Percentiles rank a stretch among this genome's conserved stretches.
These are phyloP conservation scores for Poecilia wingei DNA, from an alignment of 2,797 vertebrate species.

Conservation along the genomic window DNA sequence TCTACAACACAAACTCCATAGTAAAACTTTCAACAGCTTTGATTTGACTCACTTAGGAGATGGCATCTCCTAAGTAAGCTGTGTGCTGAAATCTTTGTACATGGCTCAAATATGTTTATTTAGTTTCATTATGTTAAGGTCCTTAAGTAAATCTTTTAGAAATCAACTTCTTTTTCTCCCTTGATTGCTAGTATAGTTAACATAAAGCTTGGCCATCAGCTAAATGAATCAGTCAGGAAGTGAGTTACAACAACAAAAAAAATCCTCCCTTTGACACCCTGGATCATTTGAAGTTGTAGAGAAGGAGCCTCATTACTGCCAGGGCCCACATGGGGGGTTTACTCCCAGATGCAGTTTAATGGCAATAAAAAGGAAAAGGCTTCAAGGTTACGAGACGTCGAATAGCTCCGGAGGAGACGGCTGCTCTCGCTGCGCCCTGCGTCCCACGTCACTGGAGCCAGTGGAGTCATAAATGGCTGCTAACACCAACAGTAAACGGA, in stretches of 20 bases:
- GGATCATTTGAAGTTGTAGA: constrained; percentile 72
- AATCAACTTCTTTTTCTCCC: constrained; percentile 15
- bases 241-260: constrained; percentile 41
- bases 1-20: background rate
- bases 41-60: background rate
- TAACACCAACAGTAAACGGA: constrained; percentile 80
- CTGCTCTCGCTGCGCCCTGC: constrained; percentile 58
- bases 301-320: constrained; percentile 73
- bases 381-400: constrained; percentile 74
- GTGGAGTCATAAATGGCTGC: constrained; percentile 78
- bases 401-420: constrained; percentile 72
- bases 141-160: background rate
- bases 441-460: constrained; percentile 79
- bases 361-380: constrained; percentile 75
- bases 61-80: background rate
- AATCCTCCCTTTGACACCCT: constrained; percentile 57
- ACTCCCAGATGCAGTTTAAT: constrained; percentile 76
- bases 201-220: constrained; percentile 38
- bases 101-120: background rate
- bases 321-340: constrained; percentile 50
- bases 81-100: background rate
- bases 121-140: background rate
- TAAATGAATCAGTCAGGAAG: constrained; percentile 63
- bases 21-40: background rate
- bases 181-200: constrained; percentile 26